Evolutionary conservation across 2,797 vertebrate species (phyloP).

Genomic region (Pteronotus mesoamericanus): DNA sequence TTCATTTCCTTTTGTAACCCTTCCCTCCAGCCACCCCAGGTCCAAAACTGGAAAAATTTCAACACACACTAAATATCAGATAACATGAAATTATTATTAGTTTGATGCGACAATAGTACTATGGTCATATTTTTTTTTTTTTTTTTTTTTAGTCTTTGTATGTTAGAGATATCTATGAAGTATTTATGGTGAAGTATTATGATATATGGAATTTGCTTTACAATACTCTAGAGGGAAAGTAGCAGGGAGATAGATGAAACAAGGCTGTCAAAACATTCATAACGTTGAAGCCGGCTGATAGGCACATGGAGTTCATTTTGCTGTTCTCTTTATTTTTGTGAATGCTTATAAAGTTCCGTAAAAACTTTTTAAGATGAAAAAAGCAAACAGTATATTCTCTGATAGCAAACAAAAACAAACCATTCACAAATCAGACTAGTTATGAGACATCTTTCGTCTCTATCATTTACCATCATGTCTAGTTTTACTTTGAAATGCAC

Average conservation of each 20-base stretch:
- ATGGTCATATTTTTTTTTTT: neutral
- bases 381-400: neutral
- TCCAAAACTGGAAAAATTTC: neutral
- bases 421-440: neutral
- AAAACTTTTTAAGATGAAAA: slow-evolving; percentile 10
- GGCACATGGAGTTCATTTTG: neutral
- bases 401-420: neutral
- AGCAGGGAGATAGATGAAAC: neutral
- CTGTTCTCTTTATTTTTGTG: neutral
- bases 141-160: neutral
- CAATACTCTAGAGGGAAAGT: neutral
- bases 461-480: neutral
- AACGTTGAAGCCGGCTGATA: neutral
- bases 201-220: neutral
- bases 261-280: neutral
- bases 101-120: neutral
- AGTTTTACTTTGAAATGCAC: neutral
- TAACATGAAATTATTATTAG: neutral
- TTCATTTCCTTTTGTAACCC: neutral
- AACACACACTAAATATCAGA: neutral
- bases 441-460: neutral
- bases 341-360: neutral
- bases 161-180: slow-evolving; percentile 2
- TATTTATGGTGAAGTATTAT: slow-evolving; percentile 3
- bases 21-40: neutral